Percentiles rank a stretch among this genome's conserved stretches.
phyloP scores from a whole-genome alignment of 1,140 invertebrate genomes.

The Carposina sasakii region DNA sequence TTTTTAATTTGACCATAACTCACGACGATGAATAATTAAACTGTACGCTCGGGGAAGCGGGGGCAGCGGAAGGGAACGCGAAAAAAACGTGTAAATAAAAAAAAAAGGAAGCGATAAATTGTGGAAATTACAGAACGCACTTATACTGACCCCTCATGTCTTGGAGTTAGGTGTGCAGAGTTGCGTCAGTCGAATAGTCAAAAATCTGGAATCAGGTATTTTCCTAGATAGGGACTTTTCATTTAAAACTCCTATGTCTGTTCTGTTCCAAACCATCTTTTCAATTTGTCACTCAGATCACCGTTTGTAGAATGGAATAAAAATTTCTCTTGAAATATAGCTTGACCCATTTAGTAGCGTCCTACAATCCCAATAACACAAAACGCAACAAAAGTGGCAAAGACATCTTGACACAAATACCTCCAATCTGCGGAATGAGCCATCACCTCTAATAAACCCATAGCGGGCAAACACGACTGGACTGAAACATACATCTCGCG shows the following conservation, averaged over 20 bases:
- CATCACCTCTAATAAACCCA: conserved; percentile 39
- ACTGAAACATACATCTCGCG: conserved; percentile 32
- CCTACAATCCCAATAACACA: conserved; percentile 29
- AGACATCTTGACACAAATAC: conserved; percentile 20
- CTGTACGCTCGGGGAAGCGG: conserved; percentile 27
- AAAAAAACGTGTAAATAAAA: conserved; percentile 50
- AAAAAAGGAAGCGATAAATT: conserved; percentile 55
- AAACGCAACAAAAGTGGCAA: too few species aligned
- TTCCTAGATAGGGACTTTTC: too few species aligned
- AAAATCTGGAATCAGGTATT: too few species aligned
- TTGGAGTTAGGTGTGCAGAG: too few species aligned
- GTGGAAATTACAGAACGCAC: conserved; percentile 57
- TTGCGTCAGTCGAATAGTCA: too few species aligned
- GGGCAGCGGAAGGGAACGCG: conserved; percentile 47
- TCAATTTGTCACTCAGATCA: too few species aligned
- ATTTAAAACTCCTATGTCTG: too few species aligned
- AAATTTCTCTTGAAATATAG: too few species aligned
- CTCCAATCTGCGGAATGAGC: conserved; percentile 25
- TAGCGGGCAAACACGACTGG: conserved; percentile 35
- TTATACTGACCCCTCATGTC: conserved; percentile 40
- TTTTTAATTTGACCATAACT: conserved; percentile 75
- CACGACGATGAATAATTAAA: conserved; percentile 73
- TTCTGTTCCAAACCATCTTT: too few species aligned
- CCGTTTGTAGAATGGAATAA: too few species aligned
- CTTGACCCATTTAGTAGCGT: too few species aligned